These are phyloP conservation scores for Heliconius charithonia DNA, from an alignment of 2,888 invertebrate species.

Conservation along the genomic window DNA sequence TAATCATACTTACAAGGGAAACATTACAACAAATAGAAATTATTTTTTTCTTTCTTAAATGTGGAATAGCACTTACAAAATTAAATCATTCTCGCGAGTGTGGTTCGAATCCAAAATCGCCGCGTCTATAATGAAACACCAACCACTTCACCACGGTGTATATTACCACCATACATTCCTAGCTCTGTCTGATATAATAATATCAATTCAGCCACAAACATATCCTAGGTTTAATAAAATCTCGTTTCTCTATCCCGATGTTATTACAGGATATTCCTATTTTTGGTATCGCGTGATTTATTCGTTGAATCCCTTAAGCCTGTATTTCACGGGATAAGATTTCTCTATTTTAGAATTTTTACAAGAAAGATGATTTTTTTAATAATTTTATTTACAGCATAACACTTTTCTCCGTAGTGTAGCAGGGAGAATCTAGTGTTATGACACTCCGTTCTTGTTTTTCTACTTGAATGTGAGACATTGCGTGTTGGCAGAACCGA, in stretches of 20 bases:
- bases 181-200: slow-evolving; percentile 2
- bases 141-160: background rate
- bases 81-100: too few relatives aligned
- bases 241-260: slow-evolving; percentile 31
- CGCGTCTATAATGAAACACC: too few relatives aligned
- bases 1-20: too few relatives aligned
- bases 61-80: too few relatives aligned
- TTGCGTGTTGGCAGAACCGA: too few relatives aligned
- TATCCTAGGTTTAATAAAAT: slow-evolving; percentile 29
- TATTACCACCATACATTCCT: background rate
- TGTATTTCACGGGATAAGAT: slow-evolving; percentile 31
- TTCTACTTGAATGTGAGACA: too few relatives aligned
- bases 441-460: background rate
- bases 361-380: background rate
- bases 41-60: too few relatives aligned
- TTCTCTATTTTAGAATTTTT: slow-evolving; percentile 4
- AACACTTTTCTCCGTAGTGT: background rate
- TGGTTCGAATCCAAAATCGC: too few relatives aligned
- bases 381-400: background rate
- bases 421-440: too few relatives aligned
- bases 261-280: slow-evolving; percentile 41
- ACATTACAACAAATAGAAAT: too few relatives aligned
- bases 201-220: slow-evolving; percentile 1
- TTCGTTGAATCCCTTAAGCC: slow-evolving; percentile 46
- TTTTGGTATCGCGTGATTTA: slow-evolving; percentile 41